Percentiles rank a stretch among this genome's conserved stretches.
Evolutionary conservation across 2,113 vertebrate genomes (phyloP).

Genomic region (Trochalopteron elliotii): DNA sequence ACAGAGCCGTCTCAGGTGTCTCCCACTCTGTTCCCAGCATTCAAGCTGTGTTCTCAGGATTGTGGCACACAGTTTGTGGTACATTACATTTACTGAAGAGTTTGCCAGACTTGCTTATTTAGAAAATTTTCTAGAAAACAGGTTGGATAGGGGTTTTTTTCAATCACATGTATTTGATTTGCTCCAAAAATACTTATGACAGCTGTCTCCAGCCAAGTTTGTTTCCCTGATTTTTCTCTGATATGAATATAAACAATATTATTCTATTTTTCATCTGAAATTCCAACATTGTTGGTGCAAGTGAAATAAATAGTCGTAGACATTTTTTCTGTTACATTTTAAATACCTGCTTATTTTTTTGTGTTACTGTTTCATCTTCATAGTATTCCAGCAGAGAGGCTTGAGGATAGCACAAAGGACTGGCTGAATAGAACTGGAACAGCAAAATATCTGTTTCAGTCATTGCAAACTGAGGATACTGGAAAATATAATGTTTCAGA

Average conservation of each 20-base stretch:
- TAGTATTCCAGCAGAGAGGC: neutral
- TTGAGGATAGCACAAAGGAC: neutral
- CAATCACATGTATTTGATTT: neutral
- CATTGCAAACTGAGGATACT: neutral
- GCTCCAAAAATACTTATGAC: neutral
- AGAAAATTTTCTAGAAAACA: constrained; percentile 15
- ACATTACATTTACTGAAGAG: neutral
- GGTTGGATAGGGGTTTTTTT: fast-evolving
- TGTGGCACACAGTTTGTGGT: neutral
- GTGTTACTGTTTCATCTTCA: neutral
- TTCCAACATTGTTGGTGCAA: neutral
- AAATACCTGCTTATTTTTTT: neutral
- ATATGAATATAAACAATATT: neutral
- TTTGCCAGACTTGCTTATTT: neutral
- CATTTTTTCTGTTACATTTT: neutral
- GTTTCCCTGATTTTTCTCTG: neutral
- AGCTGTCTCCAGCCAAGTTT: neutral
- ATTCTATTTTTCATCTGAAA: neutral
- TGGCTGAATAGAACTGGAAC: neutral
- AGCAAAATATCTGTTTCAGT: constrained; percentile 3
- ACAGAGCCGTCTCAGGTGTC: constrained; percentile 60
- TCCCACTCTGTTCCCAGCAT: neutral
- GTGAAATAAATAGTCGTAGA: neutral
- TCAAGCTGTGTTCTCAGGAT: neutral
- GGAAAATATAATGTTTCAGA: constrained; percentile 18